Evolutionary conservation across 1,140 invertebrate species (phyloP).

Genomic region (Aphelenchoides avenae): DNA sequence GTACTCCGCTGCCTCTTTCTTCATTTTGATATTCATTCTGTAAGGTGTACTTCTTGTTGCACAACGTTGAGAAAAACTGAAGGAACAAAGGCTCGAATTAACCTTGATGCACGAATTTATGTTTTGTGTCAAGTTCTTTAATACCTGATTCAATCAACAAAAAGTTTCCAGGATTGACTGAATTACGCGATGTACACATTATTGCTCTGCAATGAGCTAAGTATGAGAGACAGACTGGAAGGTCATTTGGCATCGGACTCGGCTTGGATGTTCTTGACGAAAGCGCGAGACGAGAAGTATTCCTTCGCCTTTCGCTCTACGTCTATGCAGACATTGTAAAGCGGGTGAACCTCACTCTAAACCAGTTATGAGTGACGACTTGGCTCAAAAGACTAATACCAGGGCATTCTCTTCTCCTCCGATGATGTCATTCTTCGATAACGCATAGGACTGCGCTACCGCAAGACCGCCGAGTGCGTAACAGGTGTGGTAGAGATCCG

Average conservation of each 20-base stretch:
- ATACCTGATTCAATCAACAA: neutral
- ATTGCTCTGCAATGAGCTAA: no score
- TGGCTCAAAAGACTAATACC: slow-evolving; percentile 14
- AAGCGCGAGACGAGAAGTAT: no score
- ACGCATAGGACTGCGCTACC: slow-evolving; percentile 29
- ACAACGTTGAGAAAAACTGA: no score
- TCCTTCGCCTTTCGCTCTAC: slow-evolving; percentile 15
- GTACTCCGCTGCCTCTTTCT: neutral
- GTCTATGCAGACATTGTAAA: slow-evolving; percentile 25
- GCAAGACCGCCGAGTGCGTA: slow-evolving; percentile 29
- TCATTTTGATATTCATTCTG: neutral
- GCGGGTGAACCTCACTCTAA: slow-evolving; percentile 28
- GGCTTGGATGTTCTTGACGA: no score
- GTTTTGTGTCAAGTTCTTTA: neutral
- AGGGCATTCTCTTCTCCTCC: slow-evolving; percentile 18
- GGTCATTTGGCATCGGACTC: no score
- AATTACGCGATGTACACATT: no score
- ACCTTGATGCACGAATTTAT: no score
- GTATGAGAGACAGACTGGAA: no score
- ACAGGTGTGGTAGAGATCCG: slow-evolving; percentile 49
- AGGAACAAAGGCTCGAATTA: no score
- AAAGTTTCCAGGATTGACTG: neutral
- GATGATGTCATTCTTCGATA: slow-evolving; percentile 21
- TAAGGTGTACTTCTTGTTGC: neutral
- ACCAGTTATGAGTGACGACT: neutral